Percentiles rank a stretch among this genome's conserved stretches.
phyloP scores from a whole-genome alignment of 1,140 invertebrate genomes.

The Calliphora vicina region DNA sequence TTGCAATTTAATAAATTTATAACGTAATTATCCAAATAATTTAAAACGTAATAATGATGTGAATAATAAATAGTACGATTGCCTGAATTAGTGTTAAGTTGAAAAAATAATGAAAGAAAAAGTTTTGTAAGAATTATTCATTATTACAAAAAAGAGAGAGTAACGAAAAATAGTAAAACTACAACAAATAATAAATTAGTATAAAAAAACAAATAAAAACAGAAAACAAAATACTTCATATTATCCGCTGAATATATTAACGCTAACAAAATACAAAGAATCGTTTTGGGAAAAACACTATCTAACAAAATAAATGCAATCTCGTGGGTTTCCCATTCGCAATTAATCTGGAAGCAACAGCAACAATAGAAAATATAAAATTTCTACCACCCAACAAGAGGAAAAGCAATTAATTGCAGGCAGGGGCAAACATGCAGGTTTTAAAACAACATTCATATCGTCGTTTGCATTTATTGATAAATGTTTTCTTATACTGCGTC shows the following conservation, averaged over 20 bases:
- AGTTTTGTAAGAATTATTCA: background rate
- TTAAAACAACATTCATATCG: background rate
- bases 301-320: background rate
- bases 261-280: background rate
- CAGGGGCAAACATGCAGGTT: slow-evolving; percentile 13
- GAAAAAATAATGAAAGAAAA: background rate
- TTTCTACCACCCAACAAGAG: background rate
- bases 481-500: slow-evolving; percentile 26
- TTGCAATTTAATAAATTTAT: background rate
- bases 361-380: background rate
- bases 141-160: background rate
- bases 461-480: slow-evolving; percentile 31
- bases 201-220: background rate
- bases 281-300: background rate
- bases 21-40: background rate
- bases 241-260: background rate
- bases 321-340: background rate
- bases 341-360: background rate
- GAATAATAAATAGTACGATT: background rate
- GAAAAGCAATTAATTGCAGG: background rate
- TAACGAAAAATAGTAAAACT: background rate
- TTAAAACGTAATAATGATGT: background rate
- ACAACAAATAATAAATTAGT: background rate
- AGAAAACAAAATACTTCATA: background rate
- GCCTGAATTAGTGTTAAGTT: background rate